Evolutionary conservation across 1,140 invertebrate species (phyloP).

Genomic region (Caenorhabditis brenneri): DNA sequence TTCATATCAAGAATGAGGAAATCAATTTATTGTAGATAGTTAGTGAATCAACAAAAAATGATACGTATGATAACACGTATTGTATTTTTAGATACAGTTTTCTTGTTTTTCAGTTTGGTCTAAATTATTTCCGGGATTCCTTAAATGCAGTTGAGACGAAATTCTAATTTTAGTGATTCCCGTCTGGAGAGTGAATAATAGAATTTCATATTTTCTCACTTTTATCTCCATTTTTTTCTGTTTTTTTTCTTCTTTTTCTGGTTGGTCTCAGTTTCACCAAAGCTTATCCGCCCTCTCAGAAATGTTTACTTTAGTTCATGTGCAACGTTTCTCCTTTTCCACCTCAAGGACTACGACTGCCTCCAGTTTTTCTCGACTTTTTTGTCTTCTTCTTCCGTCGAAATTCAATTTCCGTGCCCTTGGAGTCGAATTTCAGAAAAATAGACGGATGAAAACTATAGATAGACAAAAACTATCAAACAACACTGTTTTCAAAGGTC

Average conservation of each 20-base stretch:
- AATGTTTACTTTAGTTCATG: constrained; percentile 39
- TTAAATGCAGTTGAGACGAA: too few species aligned
- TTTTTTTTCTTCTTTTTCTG: neutral
- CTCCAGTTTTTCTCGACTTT: constrained; percentile 39
- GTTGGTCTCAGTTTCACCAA: constrained; percentile 32
- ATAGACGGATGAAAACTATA: constrained; percentile 4
- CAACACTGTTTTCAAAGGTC: neutral
- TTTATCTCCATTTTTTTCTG: neutral
- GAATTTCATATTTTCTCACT: neutral
- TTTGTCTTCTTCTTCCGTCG: neutral
- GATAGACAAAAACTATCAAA: neutral
- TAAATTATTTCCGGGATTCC: too few species aligned
- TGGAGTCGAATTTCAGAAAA: constrained; percentile 33
- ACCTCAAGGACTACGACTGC: constrained; percentile 21
- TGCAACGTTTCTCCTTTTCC: constrained; percentile 25
- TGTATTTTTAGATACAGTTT: too few species aligned
- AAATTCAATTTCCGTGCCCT: constrained; percentile 30
- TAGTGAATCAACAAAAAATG: too few species aligned
- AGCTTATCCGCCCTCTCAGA: constrained; percentile 17
- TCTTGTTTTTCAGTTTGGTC: too few species aligned
- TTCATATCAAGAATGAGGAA: too few species aligned
- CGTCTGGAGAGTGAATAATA: neutral
- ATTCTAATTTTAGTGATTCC: neutral
- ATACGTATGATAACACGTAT: too few species aligned
- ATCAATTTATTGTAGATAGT: too few species aligned